These are phyloP conservation scores for Odontocerum albicorne DNA, from an alignment of 2,888 invertebrate genomes.

Conservation along the genomic window DNA sequence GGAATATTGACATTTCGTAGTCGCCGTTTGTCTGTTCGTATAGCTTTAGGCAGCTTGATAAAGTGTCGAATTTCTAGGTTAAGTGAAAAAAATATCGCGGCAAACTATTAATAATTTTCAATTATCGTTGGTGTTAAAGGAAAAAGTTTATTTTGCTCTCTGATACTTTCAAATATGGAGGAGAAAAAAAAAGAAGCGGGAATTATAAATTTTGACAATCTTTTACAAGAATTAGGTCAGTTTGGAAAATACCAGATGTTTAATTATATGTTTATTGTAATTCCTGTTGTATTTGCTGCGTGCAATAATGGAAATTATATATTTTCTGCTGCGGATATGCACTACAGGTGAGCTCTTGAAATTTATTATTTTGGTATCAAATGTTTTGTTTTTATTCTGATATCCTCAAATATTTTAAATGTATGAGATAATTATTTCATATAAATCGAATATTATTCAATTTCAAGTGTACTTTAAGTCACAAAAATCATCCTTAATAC, in stretches of 20 bases:
- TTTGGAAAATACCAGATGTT: conserved; percentile 61
- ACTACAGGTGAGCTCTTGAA: conserved; percentile 50
- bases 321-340: conserved; percentile 58
- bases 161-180: not conserved
- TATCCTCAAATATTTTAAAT: not conserved
- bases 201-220: conserved; percentile 44
- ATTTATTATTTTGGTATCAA: not conserved
- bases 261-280: conserved; percentile 55
- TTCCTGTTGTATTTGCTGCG: conserved; percentile 58
- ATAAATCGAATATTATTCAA: too few species aligned
- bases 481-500: too few species aligned
- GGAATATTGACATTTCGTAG: too few species aligned
- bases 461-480: too few species aligned
- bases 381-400: not conserved
- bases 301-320: conserved; percentile 57
- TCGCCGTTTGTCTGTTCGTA: too few species aligned
- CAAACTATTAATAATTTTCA: too few species aligned
- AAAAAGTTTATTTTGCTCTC: too few species aligned
- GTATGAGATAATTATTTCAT: too few species aligned
- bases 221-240: conserved; percentile 54
- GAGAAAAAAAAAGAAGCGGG: conserved; percentile 15
- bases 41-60: not conserved
- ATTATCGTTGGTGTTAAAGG: too few species aligned
- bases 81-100: too few species aligned
- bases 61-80: not conserved